These are phyloP conservation scores for Spinus olivaceus DNA, from an alignment of 2,797 vertebrate species.

Conservation along the genomic window DNA sequence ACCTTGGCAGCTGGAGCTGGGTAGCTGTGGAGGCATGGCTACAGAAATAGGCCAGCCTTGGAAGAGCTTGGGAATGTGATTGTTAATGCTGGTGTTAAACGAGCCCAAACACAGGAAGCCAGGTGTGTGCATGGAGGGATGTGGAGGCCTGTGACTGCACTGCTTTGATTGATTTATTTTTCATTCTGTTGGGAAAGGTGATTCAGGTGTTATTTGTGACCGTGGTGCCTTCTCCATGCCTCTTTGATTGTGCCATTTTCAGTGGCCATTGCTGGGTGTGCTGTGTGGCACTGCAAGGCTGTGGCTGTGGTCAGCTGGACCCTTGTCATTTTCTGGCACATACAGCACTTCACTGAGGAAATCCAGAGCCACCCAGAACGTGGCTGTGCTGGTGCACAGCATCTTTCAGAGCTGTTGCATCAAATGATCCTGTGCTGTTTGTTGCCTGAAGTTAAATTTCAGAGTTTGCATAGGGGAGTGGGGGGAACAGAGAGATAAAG, in stretches of 20 bases:
- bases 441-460: background rate
- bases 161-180: background rate
- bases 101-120: background rate
- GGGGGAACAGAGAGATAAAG: background rate
- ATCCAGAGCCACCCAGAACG: accelerated
- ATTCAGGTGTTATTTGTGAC: background rate
- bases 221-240: background rate
- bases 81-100: background rate
- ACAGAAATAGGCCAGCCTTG: background rate
- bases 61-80: background rate
- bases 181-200: background rate
- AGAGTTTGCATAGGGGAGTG: accelerated
- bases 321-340: accelerated
- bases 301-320: background rate
- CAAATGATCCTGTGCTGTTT: background rate
- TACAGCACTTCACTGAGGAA: background rate
- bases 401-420: background rate
- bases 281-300: accelerated
- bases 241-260: background rate
- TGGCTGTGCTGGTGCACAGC: background rate
- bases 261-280: background rate
- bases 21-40: background rate
- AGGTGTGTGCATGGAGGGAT: background rate
- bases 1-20: background rate
- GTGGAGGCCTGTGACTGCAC: background rate